These are phyloP conservation scores for Perizoma flavofasciatum DNA, from an alignment of 2,888 invertebrate genomes.

Conservation along the genomic window DNA sequence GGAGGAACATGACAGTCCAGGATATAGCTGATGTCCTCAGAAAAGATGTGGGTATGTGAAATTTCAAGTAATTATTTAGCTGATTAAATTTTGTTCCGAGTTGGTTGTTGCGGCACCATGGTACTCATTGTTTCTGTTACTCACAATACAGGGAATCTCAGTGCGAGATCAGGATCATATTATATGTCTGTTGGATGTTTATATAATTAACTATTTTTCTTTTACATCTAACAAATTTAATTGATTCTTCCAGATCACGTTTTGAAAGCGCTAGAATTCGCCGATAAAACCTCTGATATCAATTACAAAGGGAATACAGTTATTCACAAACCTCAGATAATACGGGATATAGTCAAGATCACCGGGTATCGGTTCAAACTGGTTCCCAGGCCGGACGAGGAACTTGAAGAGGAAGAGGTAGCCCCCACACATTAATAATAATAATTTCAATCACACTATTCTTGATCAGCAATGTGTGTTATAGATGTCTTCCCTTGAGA, in stretches of 20 bases:
- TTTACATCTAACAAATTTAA: too few relatives aligned
- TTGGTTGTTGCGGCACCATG: too few relatives aligned
- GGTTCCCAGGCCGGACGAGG: slow-evolving; percentile 76
- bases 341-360: slow-evolving; percentile 87
- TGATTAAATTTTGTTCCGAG: slow-evolving; percentile 4
- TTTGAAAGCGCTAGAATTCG: slow-evolving; percentile 87
- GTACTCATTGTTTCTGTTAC: too few relatives aligned
- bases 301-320: slow-evolving; percentile 79
- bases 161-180: too few relatives aligned
- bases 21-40: slow-evolving; percentile 87
- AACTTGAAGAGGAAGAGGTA: slow-evolving; percentile 63
- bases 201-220: too few relatives aligned
- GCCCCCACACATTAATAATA: too few relatives aligned
- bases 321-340: slow-evolving; percentile 86
- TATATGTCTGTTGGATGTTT: too few relatives aligned
- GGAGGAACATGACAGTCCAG: slow-evolving; percentile 91
- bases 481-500: too few relatives aligned
- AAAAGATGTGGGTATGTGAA: slow-evolving; percentile 84
- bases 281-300: slow-evolving; percentile 82
- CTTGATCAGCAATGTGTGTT: too few relatives aligned
- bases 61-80: neutral
- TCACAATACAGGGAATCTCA: too few relatives aligned
- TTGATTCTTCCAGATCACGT: slow-evolving; percentile 85
- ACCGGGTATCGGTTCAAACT: slow-evolving; percentile 86
- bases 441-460: too few relatives aligned